Base-by-base conservation (phyloP, 2,888 invertebrate species). In the Aelia acuminata region DNA sequence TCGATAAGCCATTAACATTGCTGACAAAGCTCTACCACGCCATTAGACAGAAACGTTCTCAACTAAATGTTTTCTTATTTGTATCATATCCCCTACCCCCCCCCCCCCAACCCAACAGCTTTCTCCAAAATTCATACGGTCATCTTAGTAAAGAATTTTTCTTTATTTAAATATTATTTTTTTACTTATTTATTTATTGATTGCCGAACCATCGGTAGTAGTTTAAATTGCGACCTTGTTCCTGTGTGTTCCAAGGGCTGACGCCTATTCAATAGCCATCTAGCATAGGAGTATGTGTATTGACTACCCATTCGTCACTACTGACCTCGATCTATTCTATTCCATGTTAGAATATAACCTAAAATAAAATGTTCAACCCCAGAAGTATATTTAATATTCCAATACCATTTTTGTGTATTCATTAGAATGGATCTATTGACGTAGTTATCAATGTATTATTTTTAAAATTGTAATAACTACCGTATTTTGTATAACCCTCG, bases 301-400 rank as follows among this genome's bases (percentile, higher is more conserved):
- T 70, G 63, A 70, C 31, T 70, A 70, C 63, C 63, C 63, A 70
- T 70, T 70, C 63, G 63, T 70, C 63, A 70, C 63, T 35, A 18
- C 18, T 70, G 31, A 70, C 63, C 31, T 70, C 31, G 18, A 31
- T 70, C 63, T 70, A 70, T 70, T 70, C 63, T 70, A 15, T 22
- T 63, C 63, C 63, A 20, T 5, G 15, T 63, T 31, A 70, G 31
- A 8, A 31, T 35, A 35, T 35, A 70, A 70, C 63, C 63, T 15
- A 70, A 35, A 31, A 15, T 70, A 31, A 70, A 35, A 35, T 70
- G 63, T 35, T 31, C 63, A 1, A 70, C 4, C 10, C 31, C 31
- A 18, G 35, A 70, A 0, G 8, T 35, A 31, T 20, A 31, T 70
- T 70, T 20, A 70, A 70, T 70, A 35, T 70, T 57, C 8, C 63